Percentiles rank a stretch among this genome's conserved stretches.
Evolutionary conservation across 2,888 invertebrate genomes (phyloP).

Genomic region (Pyrgus malvae): DNA sequence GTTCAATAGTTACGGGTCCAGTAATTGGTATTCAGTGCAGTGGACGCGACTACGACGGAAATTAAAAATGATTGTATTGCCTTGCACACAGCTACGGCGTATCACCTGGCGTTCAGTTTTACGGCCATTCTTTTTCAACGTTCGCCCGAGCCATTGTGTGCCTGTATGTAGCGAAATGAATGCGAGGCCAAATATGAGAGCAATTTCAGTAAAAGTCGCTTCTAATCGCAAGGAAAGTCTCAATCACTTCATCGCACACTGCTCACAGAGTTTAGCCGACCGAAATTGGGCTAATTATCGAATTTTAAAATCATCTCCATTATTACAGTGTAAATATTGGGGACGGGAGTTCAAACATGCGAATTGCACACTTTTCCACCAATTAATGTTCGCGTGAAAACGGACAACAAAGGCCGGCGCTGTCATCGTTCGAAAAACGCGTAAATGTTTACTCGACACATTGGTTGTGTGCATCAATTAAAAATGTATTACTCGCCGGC

Average conservation of each 20-base stretch:
- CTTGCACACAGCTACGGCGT: slow-evolving; percentile 39
- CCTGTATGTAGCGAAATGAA: slow-evolving; percentile 13
- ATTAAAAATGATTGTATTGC: slow-evolving; percentile 73
- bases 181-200: neutral
- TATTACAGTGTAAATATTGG: slow-evolving; percentile 71
- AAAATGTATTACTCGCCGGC: slow-evolving; percentile 72
- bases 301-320: slow-evolving; percentile 39
- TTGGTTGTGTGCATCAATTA: slow-evolving; percentile 74
- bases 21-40: slow-evolving; percentile 75
- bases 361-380: slow-evolving; percentile 74
- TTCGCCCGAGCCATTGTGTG: slow-evolving; percentile 20
- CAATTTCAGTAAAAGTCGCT: neutral
- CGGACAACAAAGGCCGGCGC: slow-evolving; percentile 61
- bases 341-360: slow-evolving; percentile 65
- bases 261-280: neutral
- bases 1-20: slow-evolving; percentile 57
- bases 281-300: slow-evolving; percentile 10
- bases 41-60: slow-evolving; percentile 57
- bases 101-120: slow-evolving; percentile 36
- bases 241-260: slow-evolving; percentile 1
- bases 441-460: slow-evolving; percentile 75
- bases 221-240: slow-evolving; percentile 14
- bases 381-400: slow-evolving; percentile 73
- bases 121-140: slow-evolving; percentile 30
- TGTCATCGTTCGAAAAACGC: slow-evolving; percentile 63